Evolutionary conservation across 1,140 invertebrate species (phyloP), one percentile per base, ranked within the genome.

Genomic region (Trichogramma pretiosum): DNA sequence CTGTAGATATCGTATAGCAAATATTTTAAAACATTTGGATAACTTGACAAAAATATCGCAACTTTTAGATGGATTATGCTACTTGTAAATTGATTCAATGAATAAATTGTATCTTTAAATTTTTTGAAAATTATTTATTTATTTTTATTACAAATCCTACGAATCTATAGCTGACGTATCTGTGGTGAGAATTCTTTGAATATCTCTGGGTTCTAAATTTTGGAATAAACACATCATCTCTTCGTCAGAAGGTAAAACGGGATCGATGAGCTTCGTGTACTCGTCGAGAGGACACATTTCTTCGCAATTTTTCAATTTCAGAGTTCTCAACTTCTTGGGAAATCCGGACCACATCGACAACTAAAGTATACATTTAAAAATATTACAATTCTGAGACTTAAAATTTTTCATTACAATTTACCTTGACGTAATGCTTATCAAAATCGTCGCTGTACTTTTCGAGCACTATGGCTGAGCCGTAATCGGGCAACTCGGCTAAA

Each of bases 141-240:
- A 7, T 28, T 28, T 7, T 28, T 28, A 5, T 5, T 28, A 7
- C 11, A 28, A 28, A 28, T 11, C 24, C 5, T 11, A 28, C 11
- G 11, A 11, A 7, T 43, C 41, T 13, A 33, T 33, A 14, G 3
- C 16, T 5, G 11, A 0, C 16, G 18, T 18, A 36, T 36, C 43
- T 8, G 32, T 16, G 28, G 10, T 45, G 2, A 45, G 26, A 24
- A 45, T 36, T 11, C 14, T 36, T 26, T 45, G n/a, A 2, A 45
- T 10, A 9, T 36, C 14, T 36, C 19, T 19, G 5, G 34, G 32
- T 16, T 35, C 7, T 18, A 36, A 24, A 28, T 45, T 45, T 24
- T 45, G 9, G n/a, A 17, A 36, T 18, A 45, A n/a, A 28, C 43
- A 45, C 2, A 35, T 8, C 43, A 45, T 45, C 3, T 45, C 43